A percentile compares a stretch with the other conserved stretches of the same genome.
These are phyloP conservation scores for Cryptotis parvus DNA, from an alignment of 2,113 vertebrate genomes.

Conservation along the genomic window DNA sequence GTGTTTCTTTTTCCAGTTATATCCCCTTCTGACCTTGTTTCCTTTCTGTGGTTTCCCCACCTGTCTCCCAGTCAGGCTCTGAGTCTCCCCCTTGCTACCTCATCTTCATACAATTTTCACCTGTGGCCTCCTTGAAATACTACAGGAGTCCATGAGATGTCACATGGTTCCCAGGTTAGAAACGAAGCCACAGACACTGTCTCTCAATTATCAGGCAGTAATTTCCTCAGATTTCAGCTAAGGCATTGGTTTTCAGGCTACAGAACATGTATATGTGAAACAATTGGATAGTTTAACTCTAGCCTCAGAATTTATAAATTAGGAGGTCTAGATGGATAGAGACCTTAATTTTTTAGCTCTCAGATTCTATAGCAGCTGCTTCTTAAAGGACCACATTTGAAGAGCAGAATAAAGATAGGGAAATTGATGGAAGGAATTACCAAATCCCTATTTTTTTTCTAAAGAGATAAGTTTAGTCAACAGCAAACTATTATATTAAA, in stretches of 20 bases:
- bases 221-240: not conserved
- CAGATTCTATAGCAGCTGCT: not conserved
- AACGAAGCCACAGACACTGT: too few relatives aligned
- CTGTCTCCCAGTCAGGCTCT: too few relatives aligned
- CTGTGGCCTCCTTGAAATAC: too few relatives aligned
- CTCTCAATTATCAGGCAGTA: not conserved
- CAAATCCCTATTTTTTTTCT: not conserved
- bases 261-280: not conserved
- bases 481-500: not conserved
- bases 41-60: too few relatives aligned
- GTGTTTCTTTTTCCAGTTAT: too few relatives aligned
- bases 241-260: not conserved
- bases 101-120: too few relatives aligned
- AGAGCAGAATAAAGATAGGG: not conserved
- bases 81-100: too few relatives aligned
- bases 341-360: not conserved
- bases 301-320: not conserved
- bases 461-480: not conserved
- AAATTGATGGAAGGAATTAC: not conserved
- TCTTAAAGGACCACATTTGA: not conserved
- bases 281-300: not conserved
- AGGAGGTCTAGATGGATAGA: not conserved
- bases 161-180: too few relatives aligned
- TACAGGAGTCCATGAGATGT: too few relatives aligned
- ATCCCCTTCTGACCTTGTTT: too few relatives aligned